Percentiles rank a stretch among this genome's conserved stretches.
Evolutionary conservation across 1,140 invertebrate species (phyloP).

Genomic region (Drosophila obscura): DNA sequence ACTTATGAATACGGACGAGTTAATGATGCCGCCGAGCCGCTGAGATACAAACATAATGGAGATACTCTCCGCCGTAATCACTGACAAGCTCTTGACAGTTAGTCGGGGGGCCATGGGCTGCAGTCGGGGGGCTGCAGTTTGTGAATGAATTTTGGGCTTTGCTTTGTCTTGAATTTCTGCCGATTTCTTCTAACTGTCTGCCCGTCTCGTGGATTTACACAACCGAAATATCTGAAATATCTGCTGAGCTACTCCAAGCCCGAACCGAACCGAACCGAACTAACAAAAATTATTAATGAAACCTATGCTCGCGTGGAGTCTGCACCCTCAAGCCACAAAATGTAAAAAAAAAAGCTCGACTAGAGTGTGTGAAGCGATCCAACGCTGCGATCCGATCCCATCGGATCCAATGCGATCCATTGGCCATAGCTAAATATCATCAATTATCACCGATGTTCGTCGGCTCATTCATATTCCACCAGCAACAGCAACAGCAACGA

Average conservation of each 20-base stretch:
- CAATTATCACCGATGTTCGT: conserved; percentile 68
- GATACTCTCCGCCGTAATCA: conserved; percentile 41
- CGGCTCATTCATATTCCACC: conserved; percentile 66
- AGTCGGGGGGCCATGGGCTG: conserved; percentile 6
- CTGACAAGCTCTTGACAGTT: conserved; percentile 64
- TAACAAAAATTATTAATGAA: conserved; percentile 67
- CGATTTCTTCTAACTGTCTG: conserved; percentile 61
- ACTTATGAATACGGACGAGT: conserved; percentile 30
- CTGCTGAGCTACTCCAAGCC: conserved; percentile 9
- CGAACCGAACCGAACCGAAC: background rate
- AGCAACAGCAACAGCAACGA: background rate
- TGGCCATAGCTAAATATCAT: conserved; percentile 65
- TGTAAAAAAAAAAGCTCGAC: conserved; percentile 9
- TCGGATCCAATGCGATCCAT: conserved; percentile 34
- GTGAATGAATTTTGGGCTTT: conserved; percentile 61
- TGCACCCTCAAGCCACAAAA: conserved; percentile 41
- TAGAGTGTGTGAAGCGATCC: conserved; percentile 62
- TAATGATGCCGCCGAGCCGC: conserved; percentile 58
- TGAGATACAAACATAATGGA: conserved; percentile 18
- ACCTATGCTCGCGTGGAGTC: conserved; percentile 12
- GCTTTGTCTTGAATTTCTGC: conserved; percentile 19
- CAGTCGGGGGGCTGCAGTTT: conserved; percentile 39
- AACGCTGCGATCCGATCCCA: conserved; percentile 33
- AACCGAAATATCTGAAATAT: conserved; percentile 48
- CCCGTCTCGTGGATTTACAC: conserved; percentile 35